Percentiles rank a stretch among this genome's conserved stretches.
Evolutionary conservation across 2,888 invertebrate genomes (phyloP).

Genomic region (Allolobophora icterica): DNA sequence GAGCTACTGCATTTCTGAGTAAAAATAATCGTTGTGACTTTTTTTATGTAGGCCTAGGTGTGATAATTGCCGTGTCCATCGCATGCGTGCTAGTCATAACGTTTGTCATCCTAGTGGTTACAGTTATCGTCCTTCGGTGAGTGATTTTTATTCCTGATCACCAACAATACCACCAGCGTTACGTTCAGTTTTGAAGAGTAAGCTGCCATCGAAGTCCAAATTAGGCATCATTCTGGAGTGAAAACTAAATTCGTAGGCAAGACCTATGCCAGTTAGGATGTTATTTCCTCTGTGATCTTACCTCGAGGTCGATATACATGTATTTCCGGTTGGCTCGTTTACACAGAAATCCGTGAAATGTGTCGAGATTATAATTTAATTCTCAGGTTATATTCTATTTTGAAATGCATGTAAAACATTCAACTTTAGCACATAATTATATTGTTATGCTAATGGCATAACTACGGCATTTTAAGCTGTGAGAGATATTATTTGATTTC

Average conservation of each 20-base stretch:
- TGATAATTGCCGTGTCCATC: not conserved
- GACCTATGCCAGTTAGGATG: no score
- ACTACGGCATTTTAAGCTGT: not conserved
- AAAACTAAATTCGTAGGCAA: not conserved
- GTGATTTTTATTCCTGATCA: not conserved
- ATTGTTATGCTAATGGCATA: no score
- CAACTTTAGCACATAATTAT: not conserved
- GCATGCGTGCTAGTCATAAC: not conserved
- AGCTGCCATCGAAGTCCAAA: not conserved
- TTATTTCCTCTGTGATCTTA: no score
- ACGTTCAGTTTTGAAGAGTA: not conserved
- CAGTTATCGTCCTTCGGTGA: not conserved
- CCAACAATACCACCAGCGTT: no score
- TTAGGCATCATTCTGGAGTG: not conserved
- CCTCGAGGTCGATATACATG: no score
- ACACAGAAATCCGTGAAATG: not conserved
- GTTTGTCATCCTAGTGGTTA: not conserved
- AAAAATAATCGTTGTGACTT: not conserved
- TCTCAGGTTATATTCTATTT: not conserved
- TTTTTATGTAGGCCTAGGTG: not conserved
- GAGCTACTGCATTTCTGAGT: not conserved
- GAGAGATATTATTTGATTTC: not conserved
- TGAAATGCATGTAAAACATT: not conserved
- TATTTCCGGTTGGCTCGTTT: no score
- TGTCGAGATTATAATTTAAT: not conserved